A percentile compares a stretch with the other conserved stretches of the same genome.
Conservation (phyloP, 1,140 invertebrate genomes). For the Stegodyphus dumicola region DNA sequence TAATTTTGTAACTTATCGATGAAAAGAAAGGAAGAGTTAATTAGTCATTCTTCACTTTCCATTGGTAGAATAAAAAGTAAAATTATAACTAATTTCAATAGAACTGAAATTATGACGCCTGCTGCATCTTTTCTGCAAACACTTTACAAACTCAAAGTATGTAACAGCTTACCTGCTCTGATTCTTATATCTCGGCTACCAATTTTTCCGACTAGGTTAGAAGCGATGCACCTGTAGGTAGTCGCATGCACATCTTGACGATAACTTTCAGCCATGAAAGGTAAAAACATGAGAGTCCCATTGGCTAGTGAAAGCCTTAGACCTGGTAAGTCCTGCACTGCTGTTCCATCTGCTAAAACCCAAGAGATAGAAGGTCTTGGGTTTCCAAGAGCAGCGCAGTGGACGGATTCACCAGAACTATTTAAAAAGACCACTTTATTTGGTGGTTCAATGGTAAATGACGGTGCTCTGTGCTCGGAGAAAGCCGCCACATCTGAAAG, state of each 20-base stretch:
- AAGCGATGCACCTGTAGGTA: slow-evolving; percentile 67
- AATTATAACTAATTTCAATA: neutral
- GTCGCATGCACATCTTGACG: slow-evolving; percentile 67
- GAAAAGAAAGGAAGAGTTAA: too few relatives aligned
- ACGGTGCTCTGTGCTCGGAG: slow-evolving; percentile 51
- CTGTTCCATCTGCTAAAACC: slow-evolving; percentile 66
- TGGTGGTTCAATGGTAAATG: slow-evolving; percentile 65
- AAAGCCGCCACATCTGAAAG: slow-evolving; percentile 34
- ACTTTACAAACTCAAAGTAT: too few relatives aligned
- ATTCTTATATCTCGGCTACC: slow-evolving; percentile 67
- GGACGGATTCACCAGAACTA: slow-evolving; percentile 66
- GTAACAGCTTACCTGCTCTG: slow-evolving; percentile 66
- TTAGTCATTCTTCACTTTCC: too few relatives aligned
- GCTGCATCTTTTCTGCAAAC: too few relatives aligned
- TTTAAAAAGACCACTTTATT: slow-evolving; percentile 67
- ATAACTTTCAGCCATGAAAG: slow-evolving; percentile 92
- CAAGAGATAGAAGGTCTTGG: slow-evolving; percentile 68
- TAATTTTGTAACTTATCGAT: too few relatives aligned
- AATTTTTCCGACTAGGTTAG: slow-evolving; percentile 67
- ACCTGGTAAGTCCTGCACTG: slow-evolving; percentile 64
- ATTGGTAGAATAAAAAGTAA: too few relatives aligned
- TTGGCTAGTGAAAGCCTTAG: slow-evolving; percentile 67
- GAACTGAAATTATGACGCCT: neutral
- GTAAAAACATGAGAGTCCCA: slow-evolving; percentile 80
- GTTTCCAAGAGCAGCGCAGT: slow-evolving; percentile 67